Percentiles rank a stretch among this genome's conserved stretches.
Conservation (phyloP, 1,140 invertebrate species). For the Cepaea nemoralis region DNA sequence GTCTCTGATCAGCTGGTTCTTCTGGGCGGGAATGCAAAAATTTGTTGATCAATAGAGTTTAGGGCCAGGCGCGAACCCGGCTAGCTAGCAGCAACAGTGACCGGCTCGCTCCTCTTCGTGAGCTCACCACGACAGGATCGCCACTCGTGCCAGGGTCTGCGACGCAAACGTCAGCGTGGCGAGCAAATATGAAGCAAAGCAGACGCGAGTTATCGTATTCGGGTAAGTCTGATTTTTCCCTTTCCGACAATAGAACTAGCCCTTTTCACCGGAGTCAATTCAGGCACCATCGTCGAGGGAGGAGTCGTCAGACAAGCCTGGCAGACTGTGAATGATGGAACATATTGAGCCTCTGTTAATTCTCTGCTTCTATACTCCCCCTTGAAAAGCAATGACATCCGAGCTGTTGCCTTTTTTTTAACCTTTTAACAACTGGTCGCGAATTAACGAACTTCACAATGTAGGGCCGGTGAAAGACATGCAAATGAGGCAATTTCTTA, state of each 20-base stretch:
- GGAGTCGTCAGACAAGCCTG: background rate
- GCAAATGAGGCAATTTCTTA: too few relatives aligned
- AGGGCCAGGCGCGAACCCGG: slow-evolving; percentile 4
- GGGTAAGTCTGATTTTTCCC: background rate
- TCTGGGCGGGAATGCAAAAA: slow-evolving; percentile 38
- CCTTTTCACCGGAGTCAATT: background rate
- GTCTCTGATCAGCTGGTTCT: slow-evolving; percentile 34
- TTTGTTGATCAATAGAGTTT: slow-evolving; percentile 32
- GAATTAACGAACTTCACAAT: too few relatives aligned
- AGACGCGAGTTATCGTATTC: background rate
- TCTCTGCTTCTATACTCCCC: too few relatives aligned
- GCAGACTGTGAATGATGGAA: background rate
- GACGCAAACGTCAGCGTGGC: background rate
- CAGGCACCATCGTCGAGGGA: background rate
- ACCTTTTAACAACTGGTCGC: too few relatives aligned
- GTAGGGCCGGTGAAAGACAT: too few relatives aligned
- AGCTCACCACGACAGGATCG: background rate
- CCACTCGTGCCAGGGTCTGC: background rate
- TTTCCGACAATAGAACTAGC: background rate
- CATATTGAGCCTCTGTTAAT: background rate
- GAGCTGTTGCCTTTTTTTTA: too few relatives aligned
- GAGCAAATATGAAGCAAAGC: background rate
- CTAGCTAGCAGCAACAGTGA: background rate
- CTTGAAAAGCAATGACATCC: too few relatives aligned
- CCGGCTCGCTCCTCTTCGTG: background rate